Evolutionary conservation across 2,797 vertebrate genomes (phyloP), one percentile per base, ranked within the genome.

Genomic region (Anguilla pacifica): DNA sequence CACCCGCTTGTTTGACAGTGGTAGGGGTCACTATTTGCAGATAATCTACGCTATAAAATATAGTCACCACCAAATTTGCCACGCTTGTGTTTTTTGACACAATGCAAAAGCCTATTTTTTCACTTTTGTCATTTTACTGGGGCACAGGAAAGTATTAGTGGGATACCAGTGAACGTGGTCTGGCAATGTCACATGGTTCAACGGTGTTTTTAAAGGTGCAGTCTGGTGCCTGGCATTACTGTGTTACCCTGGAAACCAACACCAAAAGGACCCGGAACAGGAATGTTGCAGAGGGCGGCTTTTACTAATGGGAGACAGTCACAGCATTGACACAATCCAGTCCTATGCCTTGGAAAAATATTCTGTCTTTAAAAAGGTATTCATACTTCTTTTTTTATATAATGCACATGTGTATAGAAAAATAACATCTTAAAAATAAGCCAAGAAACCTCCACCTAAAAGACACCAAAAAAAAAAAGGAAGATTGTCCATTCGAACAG

Each of bases 391-490:
- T 61, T 43, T 70, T 67, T 59, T 83, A 17, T 86, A 86, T 86
- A 59, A 83, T 77, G 59, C 88, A 85, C 6, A 86, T 85, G 39
- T 86, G 83, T 85, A 61, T 86, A 86, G 53, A 83, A 86, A 86
- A 88, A 88, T 86, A 83, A 83, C 86, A 86, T 86, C 70, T 86
- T 61, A 51, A 64, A 70, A 87, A 87, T 84, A 49, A 82, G 6
- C 43, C 57, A 61, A 57, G 3, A 61, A 64, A 64, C 87, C 83
- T 43, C 67, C 39, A 46, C 51, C 67, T 59, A 85, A 77, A 77
- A 87, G 53, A 87, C 22, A 53, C 57, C 13, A 59, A 17, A 53
- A 49, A 31, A 49, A 31, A 6, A 86, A 59, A 61, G n/a, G 25
- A 39, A 46, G 57, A 85, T 87, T 82, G 59, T 88, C 53, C 74